Conservation (phyloP, 2,113 vertebrate genomes). For the Prunella fulvescens region DNA sequence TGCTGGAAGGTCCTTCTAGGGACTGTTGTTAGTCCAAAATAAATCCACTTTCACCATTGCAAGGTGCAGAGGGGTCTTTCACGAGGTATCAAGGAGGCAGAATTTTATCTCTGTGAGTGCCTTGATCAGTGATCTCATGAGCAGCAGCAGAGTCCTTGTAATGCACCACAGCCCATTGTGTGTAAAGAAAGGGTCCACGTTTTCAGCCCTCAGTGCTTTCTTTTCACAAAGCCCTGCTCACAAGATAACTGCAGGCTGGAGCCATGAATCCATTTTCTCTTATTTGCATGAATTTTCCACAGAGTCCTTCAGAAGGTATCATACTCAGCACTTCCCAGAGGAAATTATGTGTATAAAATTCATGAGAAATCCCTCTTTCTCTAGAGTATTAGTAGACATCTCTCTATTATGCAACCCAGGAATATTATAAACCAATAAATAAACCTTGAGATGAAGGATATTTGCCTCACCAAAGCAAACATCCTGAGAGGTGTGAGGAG, state of each 20-base stretch:
- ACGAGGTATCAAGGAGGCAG: fast-evolving
- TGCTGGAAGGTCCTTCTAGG: background rate
- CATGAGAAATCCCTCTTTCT: constrained; percentile 46
- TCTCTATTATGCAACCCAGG: constrained; percentile 27
- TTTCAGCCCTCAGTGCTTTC: background rate
- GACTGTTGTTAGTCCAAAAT: background rate
- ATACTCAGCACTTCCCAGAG: constrained; percentile 39
- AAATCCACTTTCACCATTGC: background rate
- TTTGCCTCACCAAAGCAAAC: background rate
- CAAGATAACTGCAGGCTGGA: constrained; percentile 17
- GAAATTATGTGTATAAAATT: constrained; percentile 58
- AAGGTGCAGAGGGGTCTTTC: background rate
- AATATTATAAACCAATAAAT: constrained; percentile 43
- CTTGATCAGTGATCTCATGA: background rate
- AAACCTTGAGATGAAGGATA: constrained; percentile 25
- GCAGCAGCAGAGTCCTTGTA: background rate
- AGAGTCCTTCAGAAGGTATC: constrained; percentile 44
- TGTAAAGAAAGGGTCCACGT: background rate
- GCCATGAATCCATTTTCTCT: constrained; percentile 33
- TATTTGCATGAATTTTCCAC: constrained; percentile 62
- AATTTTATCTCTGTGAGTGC: background rate
- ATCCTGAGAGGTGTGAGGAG: background rate
- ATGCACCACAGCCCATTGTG: background rate
- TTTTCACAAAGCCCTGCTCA: background rate
- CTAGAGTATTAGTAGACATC: constrained; percentile 38